Percentiles rank a stretch among this genome's conserved stretches.
Conservation (phyloP, 2,797 vertebrate species). For the Etheostoma perlongum region DNA sequence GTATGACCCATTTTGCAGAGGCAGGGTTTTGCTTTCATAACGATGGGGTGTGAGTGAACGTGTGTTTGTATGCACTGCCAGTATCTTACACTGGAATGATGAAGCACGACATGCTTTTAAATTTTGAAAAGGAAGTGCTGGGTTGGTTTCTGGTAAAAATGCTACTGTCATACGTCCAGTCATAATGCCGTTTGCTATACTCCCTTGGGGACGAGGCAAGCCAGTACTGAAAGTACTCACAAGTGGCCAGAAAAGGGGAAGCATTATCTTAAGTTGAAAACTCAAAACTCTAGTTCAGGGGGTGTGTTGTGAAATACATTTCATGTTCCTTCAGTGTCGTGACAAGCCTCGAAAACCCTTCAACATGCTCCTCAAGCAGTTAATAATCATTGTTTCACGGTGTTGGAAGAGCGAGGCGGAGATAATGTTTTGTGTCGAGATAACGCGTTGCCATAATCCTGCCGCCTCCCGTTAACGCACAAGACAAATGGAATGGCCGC, state of each 20-base stretch:
- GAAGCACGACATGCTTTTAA: slow-evolving; percentile 70
- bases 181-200: slow-evolving; percentile 69
- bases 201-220: slow-evolving; percentile 27
- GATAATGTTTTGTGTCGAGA: slow-evolving; percentile 76
- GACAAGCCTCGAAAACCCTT: slow-evolving; percentile 64
- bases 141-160: slow-evolving; percentile 77
- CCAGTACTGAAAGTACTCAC: slow-evolving; percentile 39
- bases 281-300: slow-evolving; percentile 20
- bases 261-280: slow-evolving; percentile 39
- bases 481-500: slow-evolving; percentile 74
- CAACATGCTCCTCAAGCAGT: slow-evolving; percentile 67
- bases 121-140: slow-evolving; percentile 80
- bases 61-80: slow-evolving; percentile 59
- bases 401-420: slow-evolving; percentile 64
- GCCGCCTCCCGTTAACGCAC: slow-evolving; percentile 71
- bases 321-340: slow-evolving; percentile 67
- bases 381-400: slow-evolving; percentile 78
- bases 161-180: slow-evolving; percentile 66
- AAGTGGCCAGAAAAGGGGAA: slow-evolving; percentile 54
- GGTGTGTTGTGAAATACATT: slow-evolving; percentile 59
- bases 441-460: slow-evolving; percentile 72
- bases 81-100: slow-evolving; percentile 65
- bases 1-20: slow-evolving; percentile 83
- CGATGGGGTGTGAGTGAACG: slow-evolving; percentile 56
- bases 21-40: slow-evolving; percentile 82